These are phyloP conservation scores for Bombus affinis DNA, from an alignment of 1,140 invertebrate genomes.

Conservation along the genomic window DNA sequence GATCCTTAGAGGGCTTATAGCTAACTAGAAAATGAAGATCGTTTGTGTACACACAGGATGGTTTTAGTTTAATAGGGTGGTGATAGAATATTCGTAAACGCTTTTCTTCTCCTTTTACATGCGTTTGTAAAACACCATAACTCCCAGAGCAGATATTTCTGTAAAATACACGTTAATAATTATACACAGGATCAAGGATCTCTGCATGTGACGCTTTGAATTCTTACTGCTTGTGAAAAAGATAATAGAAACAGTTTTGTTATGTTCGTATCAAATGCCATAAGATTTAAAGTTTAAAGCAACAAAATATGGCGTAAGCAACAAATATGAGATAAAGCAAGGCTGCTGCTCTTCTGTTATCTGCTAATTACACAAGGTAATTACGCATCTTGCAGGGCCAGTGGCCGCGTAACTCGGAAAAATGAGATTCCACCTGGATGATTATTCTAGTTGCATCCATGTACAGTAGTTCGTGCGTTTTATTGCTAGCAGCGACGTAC, in stretches of 20 bases:
- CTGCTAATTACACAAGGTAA: slow-evolving; percentile 62
- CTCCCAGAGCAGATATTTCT: neutral
- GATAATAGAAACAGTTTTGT: neutral
- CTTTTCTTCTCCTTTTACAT: too few species aligned
- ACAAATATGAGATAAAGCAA: slow-evolving; percentile 27
- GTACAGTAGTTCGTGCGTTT: slow-evolving; percentile 19
- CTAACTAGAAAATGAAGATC: neutral
- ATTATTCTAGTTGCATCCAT: slow-evolving; percentile 45
- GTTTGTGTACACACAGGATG: neutral
- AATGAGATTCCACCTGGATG: slow-evolving; percentile 46
- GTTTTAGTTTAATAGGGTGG: neutral
- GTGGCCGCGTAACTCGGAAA: slow-evolving; percentile 42
- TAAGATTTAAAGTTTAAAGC: neutral
- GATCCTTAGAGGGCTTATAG: too few species aligned
- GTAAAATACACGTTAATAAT: neutral
- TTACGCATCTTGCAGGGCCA: slow-evolving; percentile 60
- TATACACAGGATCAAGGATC: too few species aligned
- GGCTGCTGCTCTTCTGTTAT: slow-evolving; percentile 34
- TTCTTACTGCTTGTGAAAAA: neutral
- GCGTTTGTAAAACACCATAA: neutral
- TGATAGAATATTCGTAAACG: neutral
- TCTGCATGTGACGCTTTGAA: neutral
- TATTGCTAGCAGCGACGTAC: slow-evolving; percentile 7
- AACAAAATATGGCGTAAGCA: slow-evolving; percentile 2
- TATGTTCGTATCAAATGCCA: slow-evolving; percentile 22